Conservation (phyloP, 2,888 invertebrate species). For the Odontocolon sp. region DNA sequence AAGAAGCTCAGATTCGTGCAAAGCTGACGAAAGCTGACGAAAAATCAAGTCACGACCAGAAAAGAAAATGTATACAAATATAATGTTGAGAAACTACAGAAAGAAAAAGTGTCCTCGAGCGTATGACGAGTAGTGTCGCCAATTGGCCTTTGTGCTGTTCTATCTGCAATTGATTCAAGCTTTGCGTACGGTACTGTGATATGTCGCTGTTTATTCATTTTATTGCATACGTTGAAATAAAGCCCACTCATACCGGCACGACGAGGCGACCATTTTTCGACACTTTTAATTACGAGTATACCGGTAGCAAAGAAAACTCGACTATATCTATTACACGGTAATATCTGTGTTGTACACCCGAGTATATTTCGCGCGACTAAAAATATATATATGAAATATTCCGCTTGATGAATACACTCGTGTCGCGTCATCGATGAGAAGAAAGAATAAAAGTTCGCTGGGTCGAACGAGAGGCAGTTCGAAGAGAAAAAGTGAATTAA, state of each 20-base stretch:
- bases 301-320: no score
- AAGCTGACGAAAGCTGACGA: slow-evolving; percentile 69
- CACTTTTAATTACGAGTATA: no score
- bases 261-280: no score
- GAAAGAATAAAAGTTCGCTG: slow-evolving; percentile 42
- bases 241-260: slow-evolving; percentile 65
- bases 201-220: slow-evolving; percentile 76
- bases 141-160: slow-evolving; percentile 77
- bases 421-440: slow-evolving; percentile 27
- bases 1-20: slow-evolving; percentile 67
- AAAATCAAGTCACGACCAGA: slow-evolving; percentile 50
- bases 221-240: slow-evolving; percentile 69
- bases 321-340: no score
- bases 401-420: slow-evolving; percentile 40
- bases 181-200: slow-evolving; percentile 79
- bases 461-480: slow-evolving; percentile 43
- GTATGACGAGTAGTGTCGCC: slow-evolving; percentile 69
- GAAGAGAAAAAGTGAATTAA: slow-evolving; percentile 26
- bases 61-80: slow-evolving; percentile 60
- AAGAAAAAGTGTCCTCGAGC: slow-evolving; percentile 55
- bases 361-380: slow-evolving; percentile 30
- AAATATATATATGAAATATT: slow-evolving; percentile 26
- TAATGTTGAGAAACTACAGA: slow-evolving; percentile 47
- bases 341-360: no score
- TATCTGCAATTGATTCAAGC: slow-evolving; percentile 77